These are phyloP conservation scores for Torymus texanus DNA, from an alignment of 2,888 invertebrate genomes.

Conservation along the genomic window DNA sequence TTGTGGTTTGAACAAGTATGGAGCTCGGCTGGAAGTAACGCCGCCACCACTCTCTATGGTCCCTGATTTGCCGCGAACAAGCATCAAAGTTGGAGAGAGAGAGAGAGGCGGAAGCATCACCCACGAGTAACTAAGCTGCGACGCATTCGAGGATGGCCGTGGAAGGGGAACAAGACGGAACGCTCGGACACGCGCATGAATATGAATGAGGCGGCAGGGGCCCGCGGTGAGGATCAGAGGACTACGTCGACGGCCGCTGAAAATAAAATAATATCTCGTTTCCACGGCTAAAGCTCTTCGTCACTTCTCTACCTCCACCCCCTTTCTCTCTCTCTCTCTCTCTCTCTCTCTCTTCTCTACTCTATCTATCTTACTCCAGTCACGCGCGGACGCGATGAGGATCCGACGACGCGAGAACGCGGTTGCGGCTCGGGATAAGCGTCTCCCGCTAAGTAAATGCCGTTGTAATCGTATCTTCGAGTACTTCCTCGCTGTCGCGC, in stretches of 20 bases:
- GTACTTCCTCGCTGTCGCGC: background rate
- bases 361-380: too few species aligned
- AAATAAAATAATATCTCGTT: conserved; percentile 28
- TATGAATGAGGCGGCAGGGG: conserved; percentile 67
- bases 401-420: background rate
- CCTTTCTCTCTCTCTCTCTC: background rate
- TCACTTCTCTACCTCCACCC: background rate
- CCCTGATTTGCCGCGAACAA: conserved; percentile 40
- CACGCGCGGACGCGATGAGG: background rate
- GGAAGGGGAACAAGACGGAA: conserved; percentile 64
- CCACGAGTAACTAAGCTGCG: background rate
- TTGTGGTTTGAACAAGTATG: conserved; percentile 36
- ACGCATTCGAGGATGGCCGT: background rate
- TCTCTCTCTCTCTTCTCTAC: too few species aligned
- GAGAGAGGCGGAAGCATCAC: background rate
- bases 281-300: background rate
- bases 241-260: background rate
- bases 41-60: background rate
- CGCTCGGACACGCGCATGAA: conserved; percentile 65
- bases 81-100: conserved; percentile 43
- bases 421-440: background rate
- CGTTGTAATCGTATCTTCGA: conserved; percentile 16
- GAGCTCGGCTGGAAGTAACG: background rate
- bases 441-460: background rate
- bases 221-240: background rate